These are phyloP conservation scores for Contarinia nasturtii DNA, from an alignment of 1,140 invertebrate genomes.

Conservation along the genomic window DNA sequence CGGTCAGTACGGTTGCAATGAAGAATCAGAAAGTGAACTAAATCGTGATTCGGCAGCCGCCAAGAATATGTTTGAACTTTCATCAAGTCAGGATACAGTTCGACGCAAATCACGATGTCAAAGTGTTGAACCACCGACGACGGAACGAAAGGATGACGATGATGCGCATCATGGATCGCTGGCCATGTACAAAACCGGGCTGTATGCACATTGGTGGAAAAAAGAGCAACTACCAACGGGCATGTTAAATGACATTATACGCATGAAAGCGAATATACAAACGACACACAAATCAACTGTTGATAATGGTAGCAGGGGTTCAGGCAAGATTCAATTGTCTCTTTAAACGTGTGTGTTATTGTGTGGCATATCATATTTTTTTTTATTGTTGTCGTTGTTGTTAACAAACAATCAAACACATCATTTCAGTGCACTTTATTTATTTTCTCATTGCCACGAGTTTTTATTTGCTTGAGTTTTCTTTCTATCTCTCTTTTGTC, in stretches of 20 bases:
- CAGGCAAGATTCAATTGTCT: not conserved
- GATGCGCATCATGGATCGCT: not conserved
- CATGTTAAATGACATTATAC: conserved; percentile 32
- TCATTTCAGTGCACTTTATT: too few relatives aligned
- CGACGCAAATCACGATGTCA: not conserved
- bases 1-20: not conserved
- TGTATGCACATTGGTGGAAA: conserved; percentile 84
- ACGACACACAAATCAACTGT: not conserved
- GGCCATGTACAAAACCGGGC: conserved; percentile 50
- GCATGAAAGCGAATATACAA: conserved; percentile 9
- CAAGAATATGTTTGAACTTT: not conserved
- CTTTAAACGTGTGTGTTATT: too few relatives aligned
- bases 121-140: not conserved
- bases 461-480: too few relatives aligned
- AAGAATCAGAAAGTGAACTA: conserved; percentile 1
- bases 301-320: not conserved
- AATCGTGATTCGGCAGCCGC: conserved; percentile 4
- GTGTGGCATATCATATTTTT: too few relatives aligned
- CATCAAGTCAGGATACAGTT: not conserved
- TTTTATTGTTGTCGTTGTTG: too few relatives aligned
- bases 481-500: too few relatives aligned
- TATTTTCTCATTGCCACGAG: too few relatives aligned
- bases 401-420: too few relatives aligned
- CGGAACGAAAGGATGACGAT: conserved; percentile 11
- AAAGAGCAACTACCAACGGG: conserved; percentile 58